Base-by-base conservation (phyloP, 1,140 invertebrate genomes). In the Rhagoletis zephyria region DNA sequence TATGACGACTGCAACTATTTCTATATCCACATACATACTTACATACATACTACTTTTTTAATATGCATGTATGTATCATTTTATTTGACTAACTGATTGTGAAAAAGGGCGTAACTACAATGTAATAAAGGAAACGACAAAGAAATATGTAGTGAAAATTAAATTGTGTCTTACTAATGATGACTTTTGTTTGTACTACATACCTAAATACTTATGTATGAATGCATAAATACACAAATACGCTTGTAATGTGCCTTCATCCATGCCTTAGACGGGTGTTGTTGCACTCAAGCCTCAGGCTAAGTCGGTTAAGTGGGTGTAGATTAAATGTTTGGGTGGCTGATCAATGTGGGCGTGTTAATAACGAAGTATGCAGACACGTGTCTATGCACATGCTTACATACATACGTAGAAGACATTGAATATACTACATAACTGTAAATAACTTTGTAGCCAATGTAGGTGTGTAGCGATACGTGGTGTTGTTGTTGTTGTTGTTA, bases 251-350 rank as follows among this genome's bases (percentile, higher is more conserved):
- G 48, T 6, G 56, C 51, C 74, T 81, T 30, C 16, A 48, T n/a
- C 48, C 10, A 16, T 56, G 19, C 48, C n/a, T 16, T 56, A 56
- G 74, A 56, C 74, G 74, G 51, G 0, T 19, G n/a, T 4, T 19
- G 45, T 5, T 16, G 10, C 74, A 81, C 48, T 81, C 48, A 81
- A 81, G 48, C 12, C 19, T 56, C 14, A 81, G 19, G 74, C 74
- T 19, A 81, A 81, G 74, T 81, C 48, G 74, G 74, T 81, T 81
- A 81, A 81, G 74, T 81, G 48, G 48, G 74, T 81, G 74, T 30
- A 30, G 74, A 56, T 81, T 81, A 81, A 81, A 48, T 56, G 19
- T 30, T 59, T 81, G 48, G 74, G n/a, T 30, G 74, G 48, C 48
- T 81, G 74, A 42, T 30, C 16, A 56, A 81, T 56, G 45, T 59